A percentile compares a stretch with the other conserved stretches of the same genome.
These are phyloP conservation scores for Chlamydotis undulata DNA, from an alignment of 2,113 vertebrate species.

Conservation along the genomic window DNA sequence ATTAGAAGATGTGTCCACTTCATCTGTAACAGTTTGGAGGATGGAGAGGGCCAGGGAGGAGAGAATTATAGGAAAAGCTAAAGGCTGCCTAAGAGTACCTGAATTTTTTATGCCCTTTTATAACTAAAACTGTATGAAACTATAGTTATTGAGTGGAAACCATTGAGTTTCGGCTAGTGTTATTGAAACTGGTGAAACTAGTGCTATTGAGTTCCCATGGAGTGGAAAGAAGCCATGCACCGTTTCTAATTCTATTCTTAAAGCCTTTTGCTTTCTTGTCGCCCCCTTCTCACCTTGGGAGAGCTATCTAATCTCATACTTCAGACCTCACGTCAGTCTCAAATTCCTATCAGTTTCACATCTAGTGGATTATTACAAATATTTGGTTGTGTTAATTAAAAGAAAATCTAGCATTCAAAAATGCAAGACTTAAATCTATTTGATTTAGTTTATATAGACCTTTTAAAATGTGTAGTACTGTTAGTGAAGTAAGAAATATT, in stretches of 20 bases:
- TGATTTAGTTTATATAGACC: not conserved
- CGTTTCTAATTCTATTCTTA: not conserved
- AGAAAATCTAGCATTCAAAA: not conserved
- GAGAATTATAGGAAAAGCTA: not conserved
- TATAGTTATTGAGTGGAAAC: not conserved
- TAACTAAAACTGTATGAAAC: not conserved
- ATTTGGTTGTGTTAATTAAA: not conserved
- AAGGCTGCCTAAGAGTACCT: not conserved
- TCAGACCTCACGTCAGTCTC: not conserved
- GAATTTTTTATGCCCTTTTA: slow-evolving; percentile 3
- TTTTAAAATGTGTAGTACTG: slow-evolving; percentile 3
- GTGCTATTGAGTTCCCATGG: not conserved
- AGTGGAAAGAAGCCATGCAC: fast-evolving
- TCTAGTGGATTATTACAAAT: not conserved
- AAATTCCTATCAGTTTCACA: not conserved
- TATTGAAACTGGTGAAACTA: not conserved
- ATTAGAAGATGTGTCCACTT: slow-evolving; percentile 15
- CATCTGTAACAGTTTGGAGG: not conserved
- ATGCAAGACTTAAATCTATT: not conserved
- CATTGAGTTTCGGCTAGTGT: not conserved
- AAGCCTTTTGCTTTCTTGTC: not conserved
- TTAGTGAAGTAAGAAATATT: slow-evolving; percentile 7
- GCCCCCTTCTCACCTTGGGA: not conserved
- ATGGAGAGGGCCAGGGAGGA: not conserved
- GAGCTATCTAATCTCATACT: not conserved